Evolutionary conservation across 2,797 vertebrate genomes (phyloP).

Genomic region (Chaetodon trifasciatus): DNA sequence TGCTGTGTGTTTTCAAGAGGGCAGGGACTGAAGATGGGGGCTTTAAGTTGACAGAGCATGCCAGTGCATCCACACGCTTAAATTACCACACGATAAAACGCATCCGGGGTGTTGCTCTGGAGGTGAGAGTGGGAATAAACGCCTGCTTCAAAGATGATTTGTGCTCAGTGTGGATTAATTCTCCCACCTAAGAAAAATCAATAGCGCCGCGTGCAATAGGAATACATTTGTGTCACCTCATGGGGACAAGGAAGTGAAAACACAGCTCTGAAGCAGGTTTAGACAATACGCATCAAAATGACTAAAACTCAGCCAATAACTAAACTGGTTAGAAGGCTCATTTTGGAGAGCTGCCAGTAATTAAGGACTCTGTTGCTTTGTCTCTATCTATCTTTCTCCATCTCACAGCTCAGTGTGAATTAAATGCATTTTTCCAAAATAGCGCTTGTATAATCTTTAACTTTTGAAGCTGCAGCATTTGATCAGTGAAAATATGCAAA

Average conservation of each 20-base stretch:
- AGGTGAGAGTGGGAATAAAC: conserved; percentile 78
- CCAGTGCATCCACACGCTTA: conserved; percentile 77
- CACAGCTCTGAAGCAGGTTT: conserved; percentile 56
- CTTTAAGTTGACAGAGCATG: conserved; percentile 83
- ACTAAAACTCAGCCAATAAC: conserved; percentile 60
- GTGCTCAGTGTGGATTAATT: conserved; percentile 78
- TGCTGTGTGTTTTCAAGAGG: conserved; percentile 70
- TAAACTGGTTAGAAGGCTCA: conserved; percentile 33
- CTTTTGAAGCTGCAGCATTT: conserved; percentile 61
- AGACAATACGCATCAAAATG: conserved; percentile 69
- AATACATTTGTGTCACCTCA: conserved; percentile 83
- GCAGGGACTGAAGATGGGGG: conserved; percentile 59
- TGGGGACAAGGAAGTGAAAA: conserved; percentile 60
- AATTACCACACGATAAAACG: conserved; percentile 79
- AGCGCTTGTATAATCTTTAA: conserved; percentile 51
- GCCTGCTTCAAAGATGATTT: conserved; percentile 80
- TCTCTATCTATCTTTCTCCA: conserved; percentile 29
- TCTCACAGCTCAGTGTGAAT: conserved; percentile 39
- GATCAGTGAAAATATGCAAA: conserved; percentile 73
- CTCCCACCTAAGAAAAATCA: conserved; percentile 78
- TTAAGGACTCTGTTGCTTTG: conserved; percentile 53
- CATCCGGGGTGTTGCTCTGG: conserved; percentile 61
- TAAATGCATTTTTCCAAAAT: conserved; percentile 49
- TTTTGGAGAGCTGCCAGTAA: conserved; percentile 53
- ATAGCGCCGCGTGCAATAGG: conserved; percentile 73